Conservation (phyloP, 2,113 vertebrate genomes). For the Albula glossodonta region DNA sequence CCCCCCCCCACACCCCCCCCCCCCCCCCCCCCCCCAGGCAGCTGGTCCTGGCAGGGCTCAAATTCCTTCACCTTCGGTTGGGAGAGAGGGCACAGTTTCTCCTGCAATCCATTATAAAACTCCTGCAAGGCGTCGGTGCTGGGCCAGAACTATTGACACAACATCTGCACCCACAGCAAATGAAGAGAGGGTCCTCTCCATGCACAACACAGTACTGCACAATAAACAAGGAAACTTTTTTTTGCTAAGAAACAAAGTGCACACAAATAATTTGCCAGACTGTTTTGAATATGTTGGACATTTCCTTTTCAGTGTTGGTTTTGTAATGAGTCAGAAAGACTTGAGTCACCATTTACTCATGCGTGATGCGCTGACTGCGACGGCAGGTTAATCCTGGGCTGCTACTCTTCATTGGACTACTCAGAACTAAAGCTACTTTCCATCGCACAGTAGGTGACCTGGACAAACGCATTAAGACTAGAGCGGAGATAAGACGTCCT, state of each 20-base stretch:
- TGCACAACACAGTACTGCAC: neutral
- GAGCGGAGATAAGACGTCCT: neutral
- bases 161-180: neutral
- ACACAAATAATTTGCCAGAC: too few relatives aligned
- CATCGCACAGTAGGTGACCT: constrained; percentile 4
- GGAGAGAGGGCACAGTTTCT: neutral
- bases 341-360: neutral
- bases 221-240: neutral
- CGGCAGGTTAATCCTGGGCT: neutral
- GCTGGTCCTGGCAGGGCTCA: neutral
- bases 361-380: neutral
- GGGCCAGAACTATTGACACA: neutral
- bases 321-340: neutral
- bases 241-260: neutral
- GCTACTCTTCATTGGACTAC: neutral
- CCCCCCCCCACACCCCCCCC: neutral
- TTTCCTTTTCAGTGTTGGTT: neutral
- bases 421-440: constrained; percentile 1
- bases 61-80: neutral
- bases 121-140: neutral
- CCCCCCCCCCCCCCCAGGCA: neutral
- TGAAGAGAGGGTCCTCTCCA: neutral
- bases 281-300: neutral
- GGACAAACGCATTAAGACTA: neutral
- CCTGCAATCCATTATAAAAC: neutral